Conservation (phyloP, 1,140 invertebrate species). For the Trichogramma pretiosum region DNA sequence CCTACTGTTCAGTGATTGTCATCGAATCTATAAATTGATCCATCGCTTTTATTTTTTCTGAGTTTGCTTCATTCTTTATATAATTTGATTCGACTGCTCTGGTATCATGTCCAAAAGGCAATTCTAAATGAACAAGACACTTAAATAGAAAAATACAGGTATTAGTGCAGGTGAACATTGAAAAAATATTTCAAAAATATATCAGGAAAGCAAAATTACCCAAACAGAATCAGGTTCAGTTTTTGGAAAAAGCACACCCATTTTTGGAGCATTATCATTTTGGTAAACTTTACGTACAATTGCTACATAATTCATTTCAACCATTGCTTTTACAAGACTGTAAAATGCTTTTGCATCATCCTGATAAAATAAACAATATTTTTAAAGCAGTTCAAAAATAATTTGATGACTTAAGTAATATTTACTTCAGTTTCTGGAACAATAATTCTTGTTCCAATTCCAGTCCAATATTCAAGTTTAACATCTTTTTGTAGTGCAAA, state of each 20-base stretch:
- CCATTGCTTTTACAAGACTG: conserved; percentile 19
- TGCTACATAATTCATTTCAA: conserved; percentile 12
- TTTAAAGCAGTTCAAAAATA: too few species aligned
- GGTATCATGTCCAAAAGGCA: conserved; percentile 15
- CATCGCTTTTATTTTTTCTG: conserved; percentile 15
- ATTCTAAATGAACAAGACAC: conserved; percentile 20
- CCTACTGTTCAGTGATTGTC: conserved; percentile 20
- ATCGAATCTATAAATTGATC: conserved; percentile 22
- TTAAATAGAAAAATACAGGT: conserved; percentile 4
- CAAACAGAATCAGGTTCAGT: conserved; percentile 11
- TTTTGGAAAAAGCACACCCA: conserved; percentile 21
- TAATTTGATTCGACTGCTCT: conserved; percentile 8
- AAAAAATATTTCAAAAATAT: too few species aligned
- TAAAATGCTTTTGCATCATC: conserved; percentile 16
- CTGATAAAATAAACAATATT: conserved; percentile 8
- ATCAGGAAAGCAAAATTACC: conserved; percentile 15
- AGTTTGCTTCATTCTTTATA: conserved; percentile 5
- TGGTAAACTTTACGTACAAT: conserved; percentile 22
- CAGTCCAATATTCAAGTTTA: conserved; percentile 16
- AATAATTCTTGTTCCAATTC: conserved; percentile 18
- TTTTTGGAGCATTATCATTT: conserved; percentile 17
- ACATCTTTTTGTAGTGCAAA: conserved; percentile 16
- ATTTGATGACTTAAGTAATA: neutral
- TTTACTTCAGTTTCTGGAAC: conserved; percentile 13
- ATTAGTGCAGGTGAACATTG: neutral